A percentile compares a stretch with the other conserved stretches of the same genome.
phyloP scores from a whole-genome alignment of 2,888 invertebrate species.

The Labia minor region DNA sequence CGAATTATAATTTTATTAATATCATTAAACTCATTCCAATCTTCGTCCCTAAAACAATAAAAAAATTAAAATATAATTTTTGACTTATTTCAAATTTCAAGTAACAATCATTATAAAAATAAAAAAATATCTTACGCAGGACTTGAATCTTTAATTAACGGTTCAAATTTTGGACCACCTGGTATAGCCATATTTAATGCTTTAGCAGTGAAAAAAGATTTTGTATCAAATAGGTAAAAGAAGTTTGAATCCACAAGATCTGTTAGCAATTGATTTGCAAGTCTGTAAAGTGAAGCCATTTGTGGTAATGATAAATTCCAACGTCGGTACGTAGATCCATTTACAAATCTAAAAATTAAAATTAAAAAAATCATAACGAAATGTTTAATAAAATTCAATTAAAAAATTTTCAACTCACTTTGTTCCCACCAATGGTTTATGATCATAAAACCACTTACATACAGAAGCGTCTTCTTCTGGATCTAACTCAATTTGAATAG shows the following conservation, averaged over 20 bases:
- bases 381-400: neutral
- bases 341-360: conserved; percentile 56
- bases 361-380: conserved; percentile 8
- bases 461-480: conserved; percentile 86
- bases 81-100: no score
- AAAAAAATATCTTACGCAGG: conserved; percentile 54
- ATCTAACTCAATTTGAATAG: conserved; percentile 97
- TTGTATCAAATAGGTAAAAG: conserved; percentile 97
- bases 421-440: conserved; percentile 87
- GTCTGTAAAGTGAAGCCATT: conserved; percentile 93
- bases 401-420: conserved; percentile 44
- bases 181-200: conserved; percentile 99
- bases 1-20: conserved; percentile 99
- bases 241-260: conserved; percentile 98
- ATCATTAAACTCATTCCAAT: conserved; percentile 99
- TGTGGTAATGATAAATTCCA: conserved; percentile 95
- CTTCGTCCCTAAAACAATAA: conserved; percentile 69
- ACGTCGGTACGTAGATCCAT: conserved; percentile 91
- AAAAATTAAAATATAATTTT: no score
- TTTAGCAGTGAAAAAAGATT: conserved; percentile 99
- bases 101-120: neutral
- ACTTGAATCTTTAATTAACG: conserved; percentile 94
- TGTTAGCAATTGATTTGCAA: conserved; percentile 94
- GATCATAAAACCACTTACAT: conserved; percentile 97
- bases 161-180: conserved; percentile 99